A percentile compares a stretch with the other conserved stretches of the same genome.
Conservation (phyloP, 2,797 vertebrate genomes). For the Tauraco hartlaubi region DNA sequence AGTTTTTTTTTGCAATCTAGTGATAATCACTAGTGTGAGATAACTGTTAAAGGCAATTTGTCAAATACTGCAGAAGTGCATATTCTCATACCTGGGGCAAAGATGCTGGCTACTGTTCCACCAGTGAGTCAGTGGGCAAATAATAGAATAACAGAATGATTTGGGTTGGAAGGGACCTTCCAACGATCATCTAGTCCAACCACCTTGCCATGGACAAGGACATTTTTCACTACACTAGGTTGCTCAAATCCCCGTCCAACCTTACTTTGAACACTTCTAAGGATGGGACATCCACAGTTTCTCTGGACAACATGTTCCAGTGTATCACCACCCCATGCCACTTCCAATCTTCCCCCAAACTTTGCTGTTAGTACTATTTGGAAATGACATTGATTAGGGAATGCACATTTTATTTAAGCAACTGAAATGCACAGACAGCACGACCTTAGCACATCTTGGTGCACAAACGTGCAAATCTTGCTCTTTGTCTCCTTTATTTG, state of each 20-base stretch:
- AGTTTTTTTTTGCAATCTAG: background rate
- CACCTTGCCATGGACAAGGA: background rate
- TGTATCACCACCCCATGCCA: background rate
- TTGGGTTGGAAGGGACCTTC: background rate
- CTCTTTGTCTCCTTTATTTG: too few relatives aligned
- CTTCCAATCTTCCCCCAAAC: background rate
- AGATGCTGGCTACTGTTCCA: background rate
- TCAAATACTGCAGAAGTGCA: background rate
- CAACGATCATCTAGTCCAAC: background rate
- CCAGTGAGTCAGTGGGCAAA: background rate
- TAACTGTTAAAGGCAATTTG: background rate
- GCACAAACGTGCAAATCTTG: background rate
- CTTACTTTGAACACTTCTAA: background rate
- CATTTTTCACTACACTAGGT: background rate
- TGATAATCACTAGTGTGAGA: background rate
- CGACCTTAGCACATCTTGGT: background rate
- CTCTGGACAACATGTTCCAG: background rate
- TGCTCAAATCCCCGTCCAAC: background rate
- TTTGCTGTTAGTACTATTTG: conserved; percentile 9
- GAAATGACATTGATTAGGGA: conserved; percentile 5
- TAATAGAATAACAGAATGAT: too few relatives aligned
- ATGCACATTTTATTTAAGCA: background rate
- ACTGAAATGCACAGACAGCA: background rate
- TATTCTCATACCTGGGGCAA: background rate
- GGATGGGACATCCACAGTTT: too few relatives aligned